phyloP scores from a whole-genome alignment of 2,797 vertebrate genomes.

The Onychomys leucogaster region DNA sequence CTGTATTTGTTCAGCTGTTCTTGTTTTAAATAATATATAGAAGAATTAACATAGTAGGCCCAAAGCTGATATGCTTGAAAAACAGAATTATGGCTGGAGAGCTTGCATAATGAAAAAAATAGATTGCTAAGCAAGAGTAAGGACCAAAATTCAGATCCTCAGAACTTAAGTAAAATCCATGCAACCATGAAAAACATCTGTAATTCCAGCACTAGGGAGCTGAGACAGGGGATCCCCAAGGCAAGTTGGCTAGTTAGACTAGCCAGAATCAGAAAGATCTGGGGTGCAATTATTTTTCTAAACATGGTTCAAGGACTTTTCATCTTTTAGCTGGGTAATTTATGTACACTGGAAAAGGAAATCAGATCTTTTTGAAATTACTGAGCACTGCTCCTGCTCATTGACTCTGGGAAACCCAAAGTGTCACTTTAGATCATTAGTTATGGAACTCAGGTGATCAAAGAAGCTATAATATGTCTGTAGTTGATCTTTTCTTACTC shows the following conservation, averaged over 20 bases:
- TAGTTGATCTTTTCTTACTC: no score
- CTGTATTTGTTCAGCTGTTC: not conserved
- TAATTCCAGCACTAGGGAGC: not conserved
- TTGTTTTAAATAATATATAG: not conserved
- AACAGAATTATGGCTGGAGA: not conserved
- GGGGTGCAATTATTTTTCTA: not conserved
- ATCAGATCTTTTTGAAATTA: not conserved
- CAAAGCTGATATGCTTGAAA: not conserved
- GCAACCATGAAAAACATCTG: not conserved
- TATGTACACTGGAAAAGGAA: not conserved
- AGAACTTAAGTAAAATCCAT: not conserved
- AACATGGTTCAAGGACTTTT: not conserved
- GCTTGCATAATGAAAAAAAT: not conserved
- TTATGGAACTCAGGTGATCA: not conserved
- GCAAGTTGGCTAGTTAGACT: not conserved
- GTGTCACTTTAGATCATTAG: not conserved
- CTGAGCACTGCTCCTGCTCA: not conserved
- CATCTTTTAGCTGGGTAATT: not conserved
- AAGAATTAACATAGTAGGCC: not conserved
- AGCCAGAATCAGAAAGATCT: not conserved
- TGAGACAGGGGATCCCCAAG: not conserved
- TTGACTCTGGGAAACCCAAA: not conserved
- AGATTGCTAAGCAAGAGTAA: not conserved
- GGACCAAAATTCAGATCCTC: not conserved
- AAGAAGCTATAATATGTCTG: not conserved